Evolutionary conservation across 2,113 vertebrate genomes (phyloP), one percentile per base, ranked within the genome.

Genomic region (Paramisgurnus dabryanus): DNA sequence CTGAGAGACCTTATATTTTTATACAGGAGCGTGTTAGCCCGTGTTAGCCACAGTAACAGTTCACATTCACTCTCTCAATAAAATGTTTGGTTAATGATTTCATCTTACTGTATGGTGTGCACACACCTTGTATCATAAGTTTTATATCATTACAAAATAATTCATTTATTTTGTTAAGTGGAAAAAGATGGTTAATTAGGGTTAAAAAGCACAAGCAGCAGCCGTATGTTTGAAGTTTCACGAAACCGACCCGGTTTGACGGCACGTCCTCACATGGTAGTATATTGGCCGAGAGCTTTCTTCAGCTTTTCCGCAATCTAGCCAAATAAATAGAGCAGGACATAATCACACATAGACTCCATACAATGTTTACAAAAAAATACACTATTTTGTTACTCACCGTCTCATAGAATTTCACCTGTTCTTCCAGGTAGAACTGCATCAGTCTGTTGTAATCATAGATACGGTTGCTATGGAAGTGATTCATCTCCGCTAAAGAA

Each of bases 271-370:
- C 84, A 98, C 94, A 98, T 95, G 0, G 95, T 94, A 1, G 95
- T 95, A 88, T 98, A 99, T 85, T 94, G 96, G 89, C 94, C 78
- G 92, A 98, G 96, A 67, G 96, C 96, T 87, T 98, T 94, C 93
- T 93, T 97, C 93, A 99, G 94, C 91, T 98, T 99, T 60, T 92
- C 95, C 55, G 97, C 97, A 85, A 99, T 99, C 97, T 99, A 86
- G 7, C 40, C 72, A 67, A 89, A 8, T 75, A 70, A 80, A 7
- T 57, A 78, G 57, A 22, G 3, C 67, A 67, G 71, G 60, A 18
- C 22, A 0, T 34, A 34, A 34, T 4, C 10, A 12, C n/a, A 71
- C 18, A n/a, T 17, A 64, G 5, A 58, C 18, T 18, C 3, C 6
- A 17, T 18, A 4, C 12, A 12, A 0, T 12, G 12, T 3, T 12